phyloP scores from a whole-genome alignment of 2,888 invertebrate genomes.

The Spisula subtruncata region DNA sequence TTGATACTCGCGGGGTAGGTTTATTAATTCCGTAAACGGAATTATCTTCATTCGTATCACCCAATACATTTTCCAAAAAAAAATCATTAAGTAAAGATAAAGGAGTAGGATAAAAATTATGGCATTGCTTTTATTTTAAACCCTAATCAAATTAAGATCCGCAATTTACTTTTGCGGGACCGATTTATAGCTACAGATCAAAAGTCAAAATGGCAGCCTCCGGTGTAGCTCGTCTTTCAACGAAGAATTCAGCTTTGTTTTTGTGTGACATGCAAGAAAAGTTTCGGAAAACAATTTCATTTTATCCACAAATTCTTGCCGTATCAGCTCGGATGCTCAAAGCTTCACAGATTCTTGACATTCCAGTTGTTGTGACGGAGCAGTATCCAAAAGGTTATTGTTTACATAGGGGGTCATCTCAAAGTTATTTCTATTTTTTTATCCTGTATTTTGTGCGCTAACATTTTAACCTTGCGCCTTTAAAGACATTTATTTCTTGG shows the following conservation, averaged over 20 bases:
- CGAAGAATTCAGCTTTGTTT: constrained; percentile 85
- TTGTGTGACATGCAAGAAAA: constrained; percentile 88
- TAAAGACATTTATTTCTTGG: too few species aligned
- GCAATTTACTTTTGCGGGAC: background rate
- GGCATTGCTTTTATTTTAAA: too few species aligned
- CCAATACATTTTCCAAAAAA: too few species aligned
- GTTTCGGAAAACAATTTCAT: constrained; percentile 86
- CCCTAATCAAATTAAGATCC: background rate
- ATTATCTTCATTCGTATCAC: too few species aligned
- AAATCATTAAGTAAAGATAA: too few species aligned
- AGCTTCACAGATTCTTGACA: constrained; percentile 89
- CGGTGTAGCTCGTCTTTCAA: constrained; percentile 80
- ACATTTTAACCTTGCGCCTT: background rate
- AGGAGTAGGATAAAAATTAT: too few species aligned
- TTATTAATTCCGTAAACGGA: too few species aligned
- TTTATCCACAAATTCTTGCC: constrained; percentile 86
- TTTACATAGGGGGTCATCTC: constrained; percentile 59
- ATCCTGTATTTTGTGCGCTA: background rate
- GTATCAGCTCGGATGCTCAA: constrained; percentile 87
- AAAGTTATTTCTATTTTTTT: constrained; percentile 42
- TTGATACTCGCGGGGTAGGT: too few species aligned
- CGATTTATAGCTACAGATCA: background rate
- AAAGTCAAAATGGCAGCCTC: constrained; percentile 73
- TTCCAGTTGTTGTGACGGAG: constrained; percentile 90
- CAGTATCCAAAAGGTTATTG: constrained; percentile 90